Conservation (phyloP, 2,113 vertebrate species). For the Ellobius talpinus region DNA sequence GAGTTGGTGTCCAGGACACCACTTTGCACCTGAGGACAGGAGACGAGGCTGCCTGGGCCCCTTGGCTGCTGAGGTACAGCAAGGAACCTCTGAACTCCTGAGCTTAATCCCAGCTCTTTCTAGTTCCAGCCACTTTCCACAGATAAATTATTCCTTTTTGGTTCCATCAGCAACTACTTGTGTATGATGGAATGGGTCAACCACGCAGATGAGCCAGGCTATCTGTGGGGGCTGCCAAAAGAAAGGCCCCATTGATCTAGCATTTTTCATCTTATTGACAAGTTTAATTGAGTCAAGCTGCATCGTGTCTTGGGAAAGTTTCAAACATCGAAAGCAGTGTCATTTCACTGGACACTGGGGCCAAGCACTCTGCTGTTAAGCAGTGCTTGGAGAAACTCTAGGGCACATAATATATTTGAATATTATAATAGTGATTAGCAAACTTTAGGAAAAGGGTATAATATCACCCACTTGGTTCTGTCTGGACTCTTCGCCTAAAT, state of each 20-base stretch:
- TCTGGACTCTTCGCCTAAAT: not conserved
- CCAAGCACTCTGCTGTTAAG: not conserved
- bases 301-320: conserved; percentile 8
- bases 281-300: conserved; percentile 61
- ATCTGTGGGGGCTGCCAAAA: conserved; percentile 43
- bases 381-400: not conserved
- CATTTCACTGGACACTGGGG: not conserved
- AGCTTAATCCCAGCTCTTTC: conserved; percentile 1
- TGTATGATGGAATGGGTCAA: not conserved
- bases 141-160: conserved; percentile 49
- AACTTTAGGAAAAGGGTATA: not conserved
- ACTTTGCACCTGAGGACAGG: not conserved
- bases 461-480: not conserved
- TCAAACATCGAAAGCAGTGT: not conserved
- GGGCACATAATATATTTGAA: not conserved
- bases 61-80: not conserved
- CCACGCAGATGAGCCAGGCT: not conserved
- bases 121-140: conserved; percentile 25
- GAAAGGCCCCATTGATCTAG: conserved; percentile 4
- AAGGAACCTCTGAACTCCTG: not conserved
- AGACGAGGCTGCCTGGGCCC: not conserved
- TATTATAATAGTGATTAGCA: not conserved
- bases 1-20: not conserved
- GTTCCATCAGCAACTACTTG: conserved; percentile 58
- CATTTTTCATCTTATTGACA: conserved; percentile 60